Percentiles rank a stretch among this genome's conserved stretches.
Conservation (phyloP, 2,888 invertebrate species). For the Acrobasis consociella region DNA sequence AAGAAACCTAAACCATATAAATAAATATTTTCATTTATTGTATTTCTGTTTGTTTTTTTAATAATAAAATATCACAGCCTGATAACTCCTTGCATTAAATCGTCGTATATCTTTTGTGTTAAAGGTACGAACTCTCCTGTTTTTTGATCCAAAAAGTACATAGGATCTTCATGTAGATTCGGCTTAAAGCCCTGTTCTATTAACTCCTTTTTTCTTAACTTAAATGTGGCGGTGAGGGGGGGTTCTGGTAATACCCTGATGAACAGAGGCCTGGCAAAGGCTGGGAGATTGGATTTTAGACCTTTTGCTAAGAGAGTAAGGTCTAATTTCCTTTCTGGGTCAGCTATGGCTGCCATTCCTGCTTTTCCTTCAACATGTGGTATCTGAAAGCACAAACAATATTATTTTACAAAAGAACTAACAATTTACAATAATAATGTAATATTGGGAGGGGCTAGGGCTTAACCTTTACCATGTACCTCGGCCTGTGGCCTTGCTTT, state of each 20-base stretch:
- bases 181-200: conserved; percentile 91
- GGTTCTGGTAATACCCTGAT: conserved; percentile 89
- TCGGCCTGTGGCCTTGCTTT: no score
- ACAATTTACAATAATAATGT: no score
- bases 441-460: no score
- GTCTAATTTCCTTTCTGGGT: conserved; percentile 86
- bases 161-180: conserved; percentile 83
- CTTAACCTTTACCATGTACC: no score
- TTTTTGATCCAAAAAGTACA: conserved; percentile 85
- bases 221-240: conserved; percentile 94
- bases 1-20: background rate
- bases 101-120: conserved; percentile 71
- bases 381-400: conserved; percentile 73
- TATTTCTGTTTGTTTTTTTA: background rate
- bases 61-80: conserved; percentile 70
- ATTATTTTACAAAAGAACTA: conserved; percentile 20
- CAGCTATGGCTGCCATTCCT: conserved; percentile 96
- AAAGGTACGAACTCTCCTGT: conserved; percentile 71
- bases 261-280: conserved; percentile 94
- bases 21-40: background rate
- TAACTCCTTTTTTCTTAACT: conserved; percentile 94
- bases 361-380: conserved; percentile 93
- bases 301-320: conserved; percentile 71
- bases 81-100: conserved; percentile 73
- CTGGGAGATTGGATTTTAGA: conserved; percentile 84